Evolutionary conservation across 2,888 invertebrate species (phyloP), one percentile per base, ranked within the genome.

Genomic region (Nyleta sp.): DNA sequence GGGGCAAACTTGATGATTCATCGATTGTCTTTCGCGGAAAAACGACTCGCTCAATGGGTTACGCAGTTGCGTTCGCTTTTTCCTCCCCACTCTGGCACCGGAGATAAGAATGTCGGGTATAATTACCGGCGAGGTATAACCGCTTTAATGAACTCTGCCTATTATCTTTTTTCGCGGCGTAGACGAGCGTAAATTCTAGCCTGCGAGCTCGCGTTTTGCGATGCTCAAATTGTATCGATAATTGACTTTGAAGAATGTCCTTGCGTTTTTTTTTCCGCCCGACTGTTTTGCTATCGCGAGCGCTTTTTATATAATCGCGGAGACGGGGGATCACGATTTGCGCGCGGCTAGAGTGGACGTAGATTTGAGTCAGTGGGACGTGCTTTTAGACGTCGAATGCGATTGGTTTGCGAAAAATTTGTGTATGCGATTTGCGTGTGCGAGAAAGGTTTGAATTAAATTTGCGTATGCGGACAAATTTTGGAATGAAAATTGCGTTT

Each of bases 81-180:
- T 46, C 60, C 22, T 17, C 53, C 18, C 24, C 50, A 33, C 52
- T 42, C 52, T 59, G 73, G 52, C 59, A 65, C 65, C 44, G 60
- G 28, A 48, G 62, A 68, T 68, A 50, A 68, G 62, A 62, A 75
- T 64, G 55, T 42, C 46, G 38, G 24, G 46, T 53, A 31, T 53
- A 64, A 76, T 64, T 76, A 70, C 57, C 11, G 20, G 46, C 31
- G 35, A 40, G 46, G 60, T 55, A 38, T 20, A 70, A 68, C 53
- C 15, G 31, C 68, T 68, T 68, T 64, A 70, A 76, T 76, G 57
- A 70, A 70, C 70, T 76, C 57, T 70, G 44, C 68, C 68, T 64
- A 70, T 68, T 76, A 57, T 57, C 44, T 68, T 70, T 68, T 76
- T 70, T 62, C 55, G n/a, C 35, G 31, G 24, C 28, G 40, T 24